phyloP scores from a whole-genome alignment of 2,888 invertebrate genomes.

The Stegana nigrithorax region DNA sequence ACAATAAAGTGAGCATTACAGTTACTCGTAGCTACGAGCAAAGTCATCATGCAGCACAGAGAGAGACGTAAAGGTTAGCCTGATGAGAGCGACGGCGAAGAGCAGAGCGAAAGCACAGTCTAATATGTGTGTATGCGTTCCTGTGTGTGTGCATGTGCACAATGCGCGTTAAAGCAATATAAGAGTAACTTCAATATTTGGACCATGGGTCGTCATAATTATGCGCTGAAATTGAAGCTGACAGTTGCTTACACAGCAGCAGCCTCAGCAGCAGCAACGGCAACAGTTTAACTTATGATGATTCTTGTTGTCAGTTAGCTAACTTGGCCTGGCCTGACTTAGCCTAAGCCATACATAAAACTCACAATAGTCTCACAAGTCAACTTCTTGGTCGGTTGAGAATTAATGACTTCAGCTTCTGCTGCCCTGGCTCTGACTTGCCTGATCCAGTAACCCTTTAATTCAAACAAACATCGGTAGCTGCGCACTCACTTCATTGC shows the following conservation, averaged over 20 bases:
- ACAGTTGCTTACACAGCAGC: background rate
- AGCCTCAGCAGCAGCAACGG: background rate
- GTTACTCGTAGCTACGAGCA: background rate
- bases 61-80: background rate
- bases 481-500: background rate
- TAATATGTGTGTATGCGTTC: background rate
- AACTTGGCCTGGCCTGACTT: too few species aligned
- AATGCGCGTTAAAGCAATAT: background rate
- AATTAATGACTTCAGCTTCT: slow-evolving; percentile 50
- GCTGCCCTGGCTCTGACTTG: background rate
- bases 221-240: slow-evolving; percentile 24
- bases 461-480: slow-evolving; percentile 36
- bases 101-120: slow-evolving; percentile 11
- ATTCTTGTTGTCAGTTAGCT: background rate
- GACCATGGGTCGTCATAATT: slow-evolving; percentile 53
- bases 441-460: slow-evolving; percentile 60
- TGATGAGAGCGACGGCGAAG: too few species aligned
- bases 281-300: background rate
- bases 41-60: background rate
- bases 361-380: slow-evolving; percentile 1
- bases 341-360: background rate
- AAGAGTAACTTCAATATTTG: slow-evolving; percentile 52
- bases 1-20: background rate
- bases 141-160: background rate
- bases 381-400: slow-evolving; percentile 30